Evolutionary conservation across 2,113 vertebrate species (phyloP).

Genomic region (Butorides virescens): DNA sequence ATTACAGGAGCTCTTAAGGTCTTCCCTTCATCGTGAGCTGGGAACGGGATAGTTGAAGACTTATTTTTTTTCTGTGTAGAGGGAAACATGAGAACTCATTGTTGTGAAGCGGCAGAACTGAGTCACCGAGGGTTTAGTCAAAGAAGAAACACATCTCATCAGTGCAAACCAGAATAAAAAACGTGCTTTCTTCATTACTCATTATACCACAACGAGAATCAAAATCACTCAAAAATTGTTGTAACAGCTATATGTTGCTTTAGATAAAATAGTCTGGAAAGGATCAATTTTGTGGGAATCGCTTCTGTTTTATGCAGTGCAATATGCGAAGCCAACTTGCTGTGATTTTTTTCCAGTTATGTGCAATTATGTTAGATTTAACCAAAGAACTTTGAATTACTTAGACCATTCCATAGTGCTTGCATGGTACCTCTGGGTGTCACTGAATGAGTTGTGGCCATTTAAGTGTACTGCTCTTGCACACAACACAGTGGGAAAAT

Average conservation of each 20-base stretch:
- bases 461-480: neutral
- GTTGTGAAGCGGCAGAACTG: slow-evolving; percentile 49
- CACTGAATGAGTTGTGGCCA: neutral
- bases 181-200: slow-evolving; percentile 61
- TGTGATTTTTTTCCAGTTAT: slow-evolving; percentile 40
- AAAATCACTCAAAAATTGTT: slow-evolving; percentile 70
- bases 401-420: neutral
- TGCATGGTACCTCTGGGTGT: slow-evolving; percentile 15
- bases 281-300: slow-evolving; percentile 67
- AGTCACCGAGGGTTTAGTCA: slow-evolving; percentile 52
- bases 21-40: neutral
- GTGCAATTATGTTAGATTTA: slow-evolving; percentile 59
- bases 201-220: slow-evolving; percentile 58
- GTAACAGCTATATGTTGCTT: slow-evolving; percentile 65
- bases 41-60: neutral
- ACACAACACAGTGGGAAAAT: slow-evolving; percentile 20
- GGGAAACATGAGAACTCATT: slow-evolving; percentile 52
- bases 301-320: slow-evolving; percentile 51
- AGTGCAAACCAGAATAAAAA: slow-evolving; percentile 58
- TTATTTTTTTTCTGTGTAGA: neutral
- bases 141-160: slow-evolving; percentile 50
- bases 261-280: slow-evolving; percentile 74
- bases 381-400: slow-evolving; percentile 60
- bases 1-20: neutral
- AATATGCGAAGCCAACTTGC: slow-evolving; percentile 11